phyloP scores from a whole-genome alignment of 1,140 invertebrate genomes.

The Lerema accius region DNA sequence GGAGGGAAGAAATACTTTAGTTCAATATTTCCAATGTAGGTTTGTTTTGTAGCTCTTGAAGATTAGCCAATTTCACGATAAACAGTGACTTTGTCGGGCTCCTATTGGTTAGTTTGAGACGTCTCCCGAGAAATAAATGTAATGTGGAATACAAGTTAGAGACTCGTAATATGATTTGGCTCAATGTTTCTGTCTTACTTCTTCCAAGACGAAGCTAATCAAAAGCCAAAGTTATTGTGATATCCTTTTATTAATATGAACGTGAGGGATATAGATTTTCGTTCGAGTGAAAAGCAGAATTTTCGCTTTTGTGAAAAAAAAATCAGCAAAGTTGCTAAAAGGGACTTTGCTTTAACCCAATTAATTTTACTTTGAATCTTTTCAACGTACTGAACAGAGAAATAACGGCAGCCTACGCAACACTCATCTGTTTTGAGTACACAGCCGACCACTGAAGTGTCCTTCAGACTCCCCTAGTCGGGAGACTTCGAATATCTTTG shows the following conservation, averaged over 20 bases:
- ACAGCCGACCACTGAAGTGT: constrained; percentile 69
- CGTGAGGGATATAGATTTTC: too few relatives aligned
- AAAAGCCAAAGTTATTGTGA: constrained; percentile 11
- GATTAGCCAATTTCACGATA: constrained; percentile 78
- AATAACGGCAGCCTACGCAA: constrained; percentile 72
- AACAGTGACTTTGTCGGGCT: constrained; percentile 66
- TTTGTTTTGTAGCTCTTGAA: constrained; percentile 79
- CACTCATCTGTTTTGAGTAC: constrained; percentile 75
- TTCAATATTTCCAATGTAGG: constrained; percentile 78
- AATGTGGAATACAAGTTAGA: constrained; percentile 60
- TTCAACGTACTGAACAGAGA: constrained; percentile 65
- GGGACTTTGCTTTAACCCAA: constrained; percentile 68
- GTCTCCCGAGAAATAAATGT: constrained; percentile 75
- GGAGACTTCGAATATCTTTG: constrained; percentile 79
- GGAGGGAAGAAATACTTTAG: constrained; percentile 79
- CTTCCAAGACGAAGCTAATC: constrained; percentile 4
- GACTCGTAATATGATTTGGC: constrained; percentile 43
- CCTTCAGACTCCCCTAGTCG: constrained; percentile 65
- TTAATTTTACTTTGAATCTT: constrained; percentile 74
- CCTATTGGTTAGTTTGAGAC: constrained; percentile 70
- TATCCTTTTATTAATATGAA: constrained; percentile 9
- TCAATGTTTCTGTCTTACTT: constrained; percentile 29
- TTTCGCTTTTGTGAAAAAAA: too few relatives aligned
- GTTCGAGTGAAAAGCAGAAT: too few relatives aligned
- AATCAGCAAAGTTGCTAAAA: too few relatives aligned